These are phyloP conservation scores for Papilio dardanus DNA, from an alignment of 1,140 invertebrate species.

Conservation along the genomic window DNA sequence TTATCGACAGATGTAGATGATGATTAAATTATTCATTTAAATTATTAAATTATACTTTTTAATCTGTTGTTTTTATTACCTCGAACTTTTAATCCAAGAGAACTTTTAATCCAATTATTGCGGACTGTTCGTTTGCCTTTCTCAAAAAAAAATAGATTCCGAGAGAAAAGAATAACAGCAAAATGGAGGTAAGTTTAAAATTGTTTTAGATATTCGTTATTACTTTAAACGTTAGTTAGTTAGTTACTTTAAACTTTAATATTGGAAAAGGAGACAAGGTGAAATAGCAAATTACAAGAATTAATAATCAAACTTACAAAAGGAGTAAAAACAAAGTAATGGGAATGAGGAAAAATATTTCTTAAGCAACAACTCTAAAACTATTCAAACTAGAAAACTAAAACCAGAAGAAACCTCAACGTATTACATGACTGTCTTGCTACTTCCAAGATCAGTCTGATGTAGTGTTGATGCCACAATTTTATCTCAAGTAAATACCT, in stretches of 20 bases:
- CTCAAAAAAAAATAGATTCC: too few relatives aligned
- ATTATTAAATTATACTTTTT: conserved; percentile 2
- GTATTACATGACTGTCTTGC: too few relatives aligned
- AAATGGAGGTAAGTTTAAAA: too few relatives aligned
- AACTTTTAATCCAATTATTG: too few relatives aligned
- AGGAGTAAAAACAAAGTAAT: neutral
- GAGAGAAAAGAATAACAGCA: too few relatives aligned
- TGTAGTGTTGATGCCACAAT: neutral
- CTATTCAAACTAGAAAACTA: too few relatives aligned
- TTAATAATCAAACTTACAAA: neutral
- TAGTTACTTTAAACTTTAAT: neutral
- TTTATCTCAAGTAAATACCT: neutral
- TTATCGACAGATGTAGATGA: conserved; percentile 61
- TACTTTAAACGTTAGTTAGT: too few relatives aligned
- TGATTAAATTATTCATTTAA: conserved; percentile 51
- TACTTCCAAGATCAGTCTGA: too few relatives aligned
- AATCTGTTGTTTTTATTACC: neutral
- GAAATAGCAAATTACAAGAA: neutral
- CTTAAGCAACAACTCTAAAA: too few relatives aligned
- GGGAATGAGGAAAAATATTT: neutral
- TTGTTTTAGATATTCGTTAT: too few relatives aligned
- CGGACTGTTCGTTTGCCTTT: too few relatives aligned
- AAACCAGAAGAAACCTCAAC: too few relatives aligned
- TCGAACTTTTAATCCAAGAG: neutral
- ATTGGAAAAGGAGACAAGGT: neutral